Evolutionary conservation across 1,140 invertebrate species (phyloP), one percentile per base, ranked within the genome.

Genomic region (Wasmannia auropunctata): DNA sequence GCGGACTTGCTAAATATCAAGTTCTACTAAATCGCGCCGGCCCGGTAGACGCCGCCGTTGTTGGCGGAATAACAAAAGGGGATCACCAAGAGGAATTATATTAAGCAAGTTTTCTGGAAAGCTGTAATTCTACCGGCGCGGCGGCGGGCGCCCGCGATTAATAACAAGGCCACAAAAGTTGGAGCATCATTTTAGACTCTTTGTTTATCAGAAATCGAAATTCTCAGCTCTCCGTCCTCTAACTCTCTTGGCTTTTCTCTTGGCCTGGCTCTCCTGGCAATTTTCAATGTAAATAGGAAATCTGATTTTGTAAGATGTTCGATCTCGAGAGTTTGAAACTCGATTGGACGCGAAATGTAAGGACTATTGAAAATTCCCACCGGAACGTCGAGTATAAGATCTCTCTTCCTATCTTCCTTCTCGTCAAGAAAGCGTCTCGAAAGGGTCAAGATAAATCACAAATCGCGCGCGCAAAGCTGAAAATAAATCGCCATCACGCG

Each of bases 1-100:
- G n/a, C 40, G 56, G 58, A 62, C 77, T 90, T 87, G 60, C 76
- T 90, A 90, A 90, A 90, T 87, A 90, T 90, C 69, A 87, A 84
- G 63, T 84, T 87, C 84, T 80, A 88, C 80, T 60, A 58, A n/a
- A 75, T 76, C 60, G 40, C 56, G 34, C 74, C n/a, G 22, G 31
- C 28, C 16, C 22, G 37, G 37, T 46, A 56, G 37, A 28, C 58
- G 72, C 56, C 43, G 25, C 60, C 60, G 40, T 79, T 80, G 62
- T 80, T 69, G 43, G 62, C 22, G 62, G n/a, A 69, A 60, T 84
- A 77, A 84, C 80, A 84, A 75, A n/a, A 75, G 34, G 31, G 25
- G 37, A 77, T 76, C 58, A 43, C 34, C 16, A n/a, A 40, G 54
- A 37, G 56, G 37, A 83, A 83, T 75, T 74, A 28, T 31, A 70